Base-by-base conservation (phyloP, 2,888 invertebrate species). In the Rotaria magnacalcarata region DNA sequence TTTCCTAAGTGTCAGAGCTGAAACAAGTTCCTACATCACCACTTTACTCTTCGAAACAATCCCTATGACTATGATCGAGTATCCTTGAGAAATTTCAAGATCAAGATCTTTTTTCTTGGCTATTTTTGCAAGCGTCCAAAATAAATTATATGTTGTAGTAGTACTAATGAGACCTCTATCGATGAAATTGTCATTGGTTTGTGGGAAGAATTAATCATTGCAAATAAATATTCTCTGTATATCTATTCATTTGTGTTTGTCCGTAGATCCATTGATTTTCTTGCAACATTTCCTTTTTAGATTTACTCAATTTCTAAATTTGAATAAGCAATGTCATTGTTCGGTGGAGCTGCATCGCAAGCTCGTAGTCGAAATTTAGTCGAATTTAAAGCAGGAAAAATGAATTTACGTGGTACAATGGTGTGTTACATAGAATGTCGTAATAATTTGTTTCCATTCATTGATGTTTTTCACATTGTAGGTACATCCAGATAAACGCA, bases 401-500 rank as follows among this genome's bases (percentile, higher is more conserved):
- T 86, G 86, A 75, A 43, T 43, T 16, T 86, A 84, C 52, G 58
- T 24, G 84, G 84, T 27, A 85, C 27, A 47, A 86, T 75, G 75
- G 86, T 80, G 7, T 47, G 80, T 14, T 43, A 47, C 3, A 41
- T 24, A 14, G 8, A 47, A 24, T 24, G 19, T 7, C 21, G 0
- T 5, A 19, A 11, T 47, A 5, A 19, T 3, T 10, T 80, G 24
- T 80, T 21, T 2, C 19, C 47, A 1, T 4, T 47, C n/a, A 24
- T n/a, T 47, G 2, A 41, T 24, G 0, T n/a, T 75, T 75, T 10
- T 24, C 21, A 8, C 16, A 27, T 16, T 67, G 27, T 80, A 80
- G 89, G 89, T 92, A 87, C 89, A 91, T 88, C 95, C 97, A 4
- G 97, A 97, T 90, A 95, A 95, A 88, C 94, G 97, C 89, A 98